phyloP scores from a whole-genome alignment of 2,113 vertebrate genomes.

The Apodemus sylvaticus region DNA sequence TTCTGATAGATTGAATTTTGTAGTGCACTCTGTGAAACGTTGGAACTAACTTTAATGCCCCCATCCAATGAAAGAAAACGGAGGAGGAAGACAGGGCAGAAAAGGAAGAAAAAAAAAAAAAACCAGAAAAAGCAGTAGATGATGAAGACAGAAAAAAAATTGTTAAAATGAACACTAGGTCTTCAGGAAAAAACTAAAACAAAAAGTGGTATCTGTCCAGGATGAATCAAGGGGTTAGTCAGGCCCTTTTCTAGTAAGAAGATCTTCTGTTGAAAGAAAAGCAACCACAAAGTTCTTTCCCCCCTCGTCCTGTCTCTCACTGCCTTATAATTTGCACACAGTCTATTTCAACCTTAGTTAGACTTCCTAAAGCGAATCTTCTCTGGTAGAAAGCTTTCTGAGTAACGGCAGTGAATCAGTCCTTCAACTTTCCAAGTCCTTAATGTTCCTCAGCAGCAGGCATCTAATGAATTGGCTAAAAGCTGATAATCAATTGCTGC shows the following conservation, averaged over 20 bases:
- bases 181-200: conserved; percentile 58
- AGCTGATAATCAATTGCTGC: neutral
- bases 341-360: conserved; percentile 76
- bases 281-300: conserved; percentile 79
- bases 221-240: conserved; percentile 78
- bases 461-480: neutral
- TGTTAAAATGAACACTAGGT: conserved; percentile 29
- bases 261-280: conserved; percentile 83
- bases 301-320: neutral
- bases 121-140: neutral
- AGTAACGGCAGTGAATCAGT: conserved; percentile 81
- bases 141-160: conserved; percentile 17
- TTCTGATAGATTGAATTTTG: neutral
- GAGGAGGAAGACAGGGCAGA: neutral
- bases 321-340: conserved; percentile 66
- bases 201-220: conserved; percentile 59
- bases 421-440: conserved; percentile 60
- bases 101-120: neutral
- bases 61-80: neutral
- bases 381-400: conserved; percentile 69
- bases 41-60: conserved; percentile 38
- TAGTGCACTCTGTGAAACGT: neutral
- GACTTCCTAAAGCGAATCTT: conserved; percentile 86
- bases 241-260: conserved; percentile 87
- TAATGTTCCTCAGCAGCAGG: conserved; percentile 28